phyloP scores from a whole-genome alignment of 1,140 invertebrate genomes.

The Cotesia glomerata region DNA sequence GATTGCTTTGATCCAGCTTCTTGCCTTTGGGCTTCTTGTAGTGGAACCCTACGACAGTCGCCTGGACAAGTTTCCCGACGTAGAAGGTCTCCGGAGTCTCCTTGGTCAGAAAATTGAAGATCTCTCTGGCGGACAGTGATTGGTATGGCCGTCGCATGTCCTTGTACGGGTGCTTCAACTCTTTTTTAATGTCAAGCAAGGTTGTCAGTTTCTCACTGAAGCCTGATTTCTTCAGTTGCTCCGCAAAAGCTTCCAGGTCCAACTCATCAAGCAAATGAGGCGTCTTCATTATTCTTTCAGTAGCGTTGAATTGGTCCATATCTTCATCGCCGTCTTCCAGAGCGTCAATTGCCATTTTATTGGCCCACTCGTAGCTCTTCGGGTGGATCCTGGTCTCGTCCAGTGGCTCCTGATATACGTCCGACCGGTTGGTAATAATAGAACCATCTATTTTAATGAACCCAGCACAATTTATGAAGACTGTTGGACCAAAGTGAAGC shows the following conservation, averaged over 20 bases:
- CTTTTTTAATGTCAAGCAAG: constrained; percentile 95
- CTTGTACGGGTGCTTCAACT: constrained; percentile 94
- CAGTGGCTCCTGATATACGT: constrained; percentile 93
- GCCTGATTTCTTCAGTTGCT: constrained; percentile 93
- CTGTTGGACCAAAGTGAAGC: constrained; percentile 97
- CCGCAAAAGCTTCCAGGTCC: constrained; percentile 98
- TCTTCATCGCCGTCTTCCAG: constrained; percentile 97
- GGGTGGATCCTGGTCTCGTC: constrained; percentile 98
- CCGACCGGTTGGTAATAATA: constrained; percentile 89
- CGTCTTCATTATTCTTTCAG: constrained; percentile 96
- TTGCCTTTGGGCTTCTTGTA: constrained; percentile 90
- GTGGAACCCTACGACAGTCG: constrained; percentile 77
- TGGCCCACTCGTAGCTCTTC: constrained; percentile 98
- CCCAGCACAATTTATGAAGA: constrained; percentile 98
- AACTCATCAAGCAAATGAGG: constrained; percentile 95
- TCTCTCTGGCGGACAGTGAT: constrained; percentile 81
- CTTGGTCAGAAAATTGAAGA: constrained; percentile 95
- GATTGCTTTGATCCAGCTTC: constrained; percentile 95
- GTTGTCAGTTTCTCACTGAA: constrained; percentile 98
- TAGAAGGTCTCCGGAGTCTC: constrained; percentile 96
- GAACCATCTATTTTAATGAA: constrained; percentile 99
- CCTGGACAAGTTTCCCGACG: constrained; percentile 85
- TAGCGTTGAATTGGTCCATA: constrained; percentile 91
- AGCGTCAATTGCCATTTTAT: constrained; percentile 99
- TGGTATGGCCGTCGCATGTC: constrained; percentile 85